Evolutionary conservation across 2,888 invertebrate genomes (phyloP), one percentile per base, ranked within the genome.

Genomic region (Phania funesta): DNA sequence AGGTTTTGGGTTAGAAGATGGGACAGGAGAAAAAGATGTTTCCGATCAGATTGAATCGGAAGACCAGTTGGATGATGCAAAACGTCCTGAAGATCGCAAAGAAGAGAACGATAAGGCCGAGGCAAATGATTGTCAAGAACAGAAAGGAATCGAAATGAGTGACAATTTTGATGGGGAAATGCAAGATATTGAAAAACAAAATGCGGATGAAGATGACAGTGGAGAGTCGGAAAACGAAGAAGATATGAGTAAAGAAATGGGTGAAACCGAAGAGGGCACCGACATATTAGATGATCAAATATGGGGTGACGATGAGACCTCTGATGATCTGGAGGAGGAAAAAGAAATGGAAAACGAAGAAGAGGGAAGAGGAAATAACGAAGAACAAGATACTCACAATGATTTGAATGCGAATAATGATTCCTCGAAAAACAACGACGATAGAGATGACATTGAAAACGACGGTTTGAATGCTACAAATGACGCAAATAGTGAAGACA

Each of bases 221-320:
- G 94, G 94, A 4, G 93, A 94, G 22, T 93, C 93, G 0, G 93
- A 95, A 13, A 93, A 95, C 13, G 94, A 95, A 82, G 95, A 96
- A 20, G 96, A 99, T 85, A 92, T 96, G 2, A 98, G 99, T 84
- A 98, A 99, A 89, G 95, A 99, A 92, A 98, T 99, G 97, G 99
- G 98, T 22, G 97, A 99, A 76, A 96, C 96, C 0, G 97, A 96
- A 83, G 94, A 95, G 86, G 95, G 94, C n/a, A 95, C 96, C 1
- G 96, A 97, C 80, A 95, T 95, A 91, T 92, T 95, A 18, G 95
- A 96, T 86, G 94, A 96, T 88, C 94, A 95, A 92, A 94, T 96
- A 86, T 96, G 95, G 95, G 95, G 95, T 4, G 96, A 96, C 4
- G 97, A 98, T 87, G 97, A 98, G 87, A 95, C 96, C 46, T 96